phyloP scores from a whole-genome alignment of 2,113 vertebrate species.

The Nothocercus julius region DNA sequence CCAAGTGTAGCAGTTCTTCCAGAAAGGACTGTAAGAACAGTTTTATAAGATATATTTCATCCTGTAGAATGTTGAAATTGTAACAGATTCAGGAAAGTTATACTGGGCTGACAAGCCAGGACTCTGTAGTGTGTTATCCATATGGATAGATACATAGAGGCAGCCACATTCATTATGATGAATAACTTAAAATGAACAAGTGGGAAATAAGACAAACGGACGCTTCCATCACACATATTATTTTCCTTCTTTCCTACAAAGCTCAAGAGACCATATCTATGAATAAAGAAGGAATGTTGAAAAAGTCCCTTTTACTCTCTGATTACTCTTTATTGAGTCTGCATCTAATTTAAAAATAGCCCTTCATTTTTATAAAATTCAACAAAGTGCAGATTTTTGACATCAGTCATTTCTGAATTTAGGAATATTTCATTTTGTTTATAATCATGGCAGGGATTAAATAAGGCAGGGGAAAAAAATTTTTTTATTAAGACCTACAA shows the following conservation, averaged over 20 bases:
- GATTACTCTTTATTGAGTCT: conserved; percentile 43
- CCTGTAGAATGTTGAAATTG: not conserved
- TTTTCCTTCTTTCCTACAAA: not conserved
- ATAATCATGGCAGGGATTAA: not conserved
- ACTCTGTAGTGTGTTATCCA: not conserved
- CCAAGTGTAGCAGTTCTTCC: not conserved
- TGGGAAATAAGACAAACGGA: conserved; percentile 15
- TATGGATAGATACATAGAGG: not conserved
- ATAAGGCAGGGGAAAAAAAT: not conserved
- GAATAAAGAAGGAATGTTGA: conserved; percentile 34
- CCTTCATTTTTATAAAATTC: conserved; percentile 17
- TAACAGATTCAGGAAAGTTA: not conserved
- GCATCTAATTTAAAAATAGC: conserved; percentile 35
- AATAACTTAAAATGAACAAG: conserved; percentile 8
- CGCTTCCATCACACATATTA: not conserved
- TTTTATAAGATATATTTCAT: not conserved
- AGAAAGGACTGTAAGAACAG: not conserved
- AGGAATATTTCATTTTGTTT: conserved; percentile 41
- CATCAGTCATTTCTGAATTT: not conserved
- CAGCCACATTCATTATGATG: not conserved
- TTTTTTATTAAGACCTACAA: not conserved
- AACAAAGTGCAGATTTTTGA: conserved; percentile 22
- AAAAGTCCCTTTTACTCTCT: conserved; percentile 32
- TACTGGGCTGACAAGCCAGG: not conserved
- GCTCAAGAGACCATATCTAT: conserved; percentile 30